Percentiles rank a stretch among this genome's conserved stretches.
Evolutionary conservation across 2,888 invertebrate genomes (phyloP).

Genomic region (Cactoblastis cactorum): DNA sequence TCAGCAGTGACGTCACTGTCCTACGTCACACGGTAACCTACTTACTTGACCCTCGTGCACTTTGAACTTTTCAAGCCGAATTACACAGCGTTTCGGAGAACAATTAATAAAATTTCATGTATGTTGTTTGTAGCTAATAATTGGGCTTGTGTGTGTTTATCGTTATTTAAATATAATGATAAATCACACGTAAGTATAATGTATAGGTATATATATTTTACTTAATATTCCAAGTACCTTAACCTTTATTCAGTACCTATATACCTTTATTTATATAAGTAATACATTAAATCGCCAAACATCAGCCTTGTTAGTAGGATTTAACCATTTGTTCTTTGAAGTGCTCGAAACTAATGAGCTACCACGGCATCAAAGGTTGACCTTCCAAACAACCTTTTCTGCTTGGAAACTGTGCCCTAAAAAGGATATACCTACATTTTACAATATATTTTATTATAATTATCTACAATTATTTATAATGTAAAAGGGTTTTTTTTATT

Average conservation of each 20-base stretch:
- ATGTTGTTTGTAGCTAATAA: too few relatives aligned
- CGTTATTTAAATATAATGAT: too few relatives aligned
- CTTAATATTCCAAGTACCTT: not conserved
- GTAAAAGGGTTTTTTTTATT: too few relatives aligned
- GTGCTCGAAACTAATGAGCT: not conserved
- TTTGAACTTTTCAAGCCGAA: slow-evolving; percentile 2
- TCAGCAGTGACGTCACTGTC: not conserved
- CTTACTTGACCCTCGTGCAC: not conserved
- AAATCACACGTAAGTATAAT: too few relatives aligned
- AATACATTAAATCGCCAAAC: not conserved
- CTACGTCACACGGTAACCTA: slow-evolving; percentile 9
- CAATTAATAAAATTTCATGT: not conserved
- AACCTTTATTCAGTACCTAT: not conserved
- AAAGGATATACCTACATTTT: not conserved
- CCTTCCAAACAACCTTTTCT: not conserved
- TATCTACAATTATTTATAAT: too few relatives aligned
- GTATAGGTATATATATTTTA: too few relatives aligned
- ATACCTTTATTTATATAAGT: not conserved
- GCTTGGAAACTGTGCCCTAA: not conserved
- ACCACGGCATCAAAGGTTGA: not conserved
- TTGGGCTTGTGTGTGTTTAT: too few relatives aligned
- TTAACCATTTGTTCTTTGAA: not conserved
- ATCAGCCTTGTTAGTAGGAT: not conserved
- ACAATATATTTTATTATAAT: too few relatives aligned
- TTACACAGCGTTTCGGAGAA: not conserved